Base-by-base conservation (phyloP, 2,888 invertebrate species). In the Ennomos erosarius region DNA sequence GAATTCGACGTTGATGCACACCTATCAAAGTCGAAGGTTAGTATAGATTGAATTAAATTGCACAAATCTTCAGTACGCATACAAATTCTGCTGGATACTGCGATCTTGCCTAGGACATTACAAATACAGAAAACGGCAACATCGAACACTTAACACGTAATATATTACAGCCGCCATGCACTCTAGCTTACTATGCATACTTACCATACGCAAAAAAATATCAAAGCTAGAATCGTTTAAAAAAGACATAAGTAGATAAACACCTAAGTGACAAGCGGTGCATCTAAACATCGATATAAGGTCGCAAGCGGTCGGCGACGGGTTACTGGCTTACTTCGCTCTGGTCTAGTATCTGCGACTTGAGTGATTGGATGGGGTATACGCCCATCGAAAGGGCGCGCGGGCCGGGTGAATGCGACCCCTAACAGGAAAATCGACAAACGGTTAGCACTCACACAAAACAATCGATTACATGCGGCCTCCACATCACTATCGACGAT, bases 381-480 rank as follows among this genome's bases (percentile, higher is more conserved):
- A 96, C 95, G 83, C 98, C 98, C 96, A 97, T 96, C 79, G 97
- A 96, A 79, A 97, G 95, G 87, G 96, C 96, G 89, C 97, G 96
- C 90, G 97, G 97, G 93, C 97, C 97, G 88, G 98, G 98, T 91
- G 98, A 97, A 93, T 97, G 97, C 84, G 97, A 96, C 93, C 98
- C 97, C 97, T 97, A 93, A 85, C 86, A 81, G 86, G 87, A 88
- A 90, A 91, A 88, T 89, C 93, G 88, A 81, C 85, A 90, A 87
- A 90, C 90, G 82, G 93, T 93, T 93, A 91, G 94, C 94, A 93
- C 93, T 94, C 90, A 93, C 92, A 91, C 88, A 88, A 87, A 81
- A 88, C 88, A 85, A 82, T 85, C 85, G 84, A 77, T 73, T 71
- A 82, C 90, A 90, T 90, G 90, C 90, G 76, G 74, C 77, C 82